These are phyloP conservation scores for Pelecanus crispus DNA, from an alignment of 2,113 vertebrate genomes.

Conservation along the genomic window DNA sequence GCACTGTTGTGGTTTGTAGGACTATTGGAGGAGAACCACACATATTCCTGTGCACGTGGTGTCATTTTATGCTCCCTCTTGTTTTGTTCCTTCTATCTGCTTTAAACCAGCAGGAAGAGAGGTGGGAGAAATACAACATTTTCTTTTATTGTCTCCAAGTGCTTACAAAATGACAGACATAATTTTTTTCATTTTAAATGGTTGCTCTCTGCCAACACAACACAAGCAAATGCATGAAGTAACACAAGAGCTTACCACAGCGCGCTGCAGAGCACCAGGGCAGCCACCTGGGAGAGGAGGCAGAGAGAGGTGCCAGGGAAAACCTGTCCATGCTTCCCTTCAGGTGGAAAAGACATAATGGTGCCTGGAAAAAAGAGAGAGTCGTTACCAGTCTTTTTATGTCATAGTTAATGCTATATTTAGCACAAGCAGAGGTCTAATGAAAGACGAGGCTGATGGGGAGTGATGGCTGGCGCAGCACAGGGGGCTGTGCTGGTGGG, in stretches of 20 bases:
- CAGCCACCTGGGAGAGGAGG: not conserved
- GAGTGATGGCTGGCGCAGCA: not conserved
- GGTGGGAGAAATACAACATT: not conserved
- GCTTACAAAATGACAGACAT: not conserved
- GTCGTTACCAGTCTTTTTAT: not conserved
- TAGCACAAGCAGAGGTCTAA: rapidly evolving
- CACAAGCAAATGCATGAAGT: not conserved
- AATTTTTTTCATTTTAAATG: not conserved
- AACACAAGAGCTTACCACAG: not conserved
- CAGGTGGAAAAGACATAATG: not conserved
- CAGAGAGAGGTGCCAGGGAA: not conserved
- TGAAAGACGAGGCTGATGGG: not conserved
- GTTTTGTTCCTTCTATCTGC: not conserved
- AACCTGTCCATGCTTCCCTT: not conserved
- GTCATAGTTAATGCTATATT: not conserved
- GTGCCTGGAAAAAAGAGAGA: not conserved
- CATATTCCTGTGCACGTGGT: not conserved
- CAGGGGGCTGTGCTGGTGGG: not conserved
- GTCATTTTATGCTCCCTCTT: not conserved
- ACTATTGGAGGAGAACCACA: not conserved
- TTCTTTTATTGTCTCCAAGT: not conserved
- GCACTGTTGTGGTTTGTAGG: not conserved
- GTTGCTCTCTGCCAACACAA: not conserved
- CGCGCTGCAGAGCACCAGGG: not conserved
- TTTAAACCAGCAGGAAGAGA: not conserved